Conservation (phyloP, 2,113 vertebrate species). For the Redunca redunca region DNA sequence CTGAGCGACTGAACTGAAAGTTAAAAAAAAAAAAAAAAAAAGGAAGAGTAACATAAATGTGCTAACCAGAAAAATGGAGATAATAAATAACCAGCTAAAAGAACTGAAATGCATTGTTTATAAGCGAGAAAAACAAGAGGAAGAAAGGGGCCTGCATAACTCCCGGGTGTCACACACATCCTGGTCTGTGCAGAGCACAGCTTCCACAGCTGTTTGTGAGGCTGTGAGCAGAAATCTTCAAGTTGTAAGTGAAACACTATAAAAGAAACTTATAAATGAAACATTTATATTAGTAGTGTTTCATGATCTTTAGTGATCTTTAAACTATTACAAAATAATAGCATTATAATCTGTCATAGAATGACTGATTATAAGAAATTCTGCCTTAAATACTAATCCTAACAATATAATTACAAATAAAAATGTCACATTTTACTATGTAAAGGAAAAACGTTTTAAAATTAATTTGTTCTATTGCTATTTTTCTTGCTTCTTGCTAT, state of each 20-base stretch:
- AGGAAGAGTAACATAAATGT: neutral
- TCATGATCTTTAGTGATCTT: neutral
- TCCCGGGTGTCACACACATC: fast-evolving
- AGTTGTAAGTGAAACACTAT: neutral
- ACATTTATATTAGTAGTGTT: neutral
- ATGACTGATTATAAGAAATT: neutral
- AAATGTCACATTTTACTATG: neutral
- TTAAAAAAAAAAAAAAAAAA: neutral
- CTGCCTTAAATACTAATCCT: neutral
- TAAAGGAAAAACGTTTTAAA: neutral
- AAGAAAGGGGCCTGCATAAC: fast-evolving
- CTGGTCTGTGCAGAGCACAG: neutral
- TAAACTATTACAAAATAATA: neutral
- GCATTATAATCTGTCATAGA: neutral
- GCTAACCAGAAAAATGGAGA: neutral
- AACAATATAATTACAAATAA: neutral
- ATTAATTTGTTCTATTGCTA: neutral
- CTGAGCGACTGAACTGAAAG: too few species aligned
- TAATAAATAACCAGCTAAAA: neutral
- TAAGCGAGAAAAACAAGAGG: too few species aligned
- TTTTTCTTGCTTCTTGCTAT: neutral
- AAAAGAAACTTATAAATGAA: neutral
- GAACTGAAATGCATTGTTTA: neutral
- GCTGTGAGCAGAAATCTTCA: fast-evolving
- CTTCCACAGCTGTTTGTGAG: neutral